These are phyloP conservation scores for Noctilio leporinus DNA, from an alignment of 2,113 vertebrate species.

Conservation along the genomic window DNA sequence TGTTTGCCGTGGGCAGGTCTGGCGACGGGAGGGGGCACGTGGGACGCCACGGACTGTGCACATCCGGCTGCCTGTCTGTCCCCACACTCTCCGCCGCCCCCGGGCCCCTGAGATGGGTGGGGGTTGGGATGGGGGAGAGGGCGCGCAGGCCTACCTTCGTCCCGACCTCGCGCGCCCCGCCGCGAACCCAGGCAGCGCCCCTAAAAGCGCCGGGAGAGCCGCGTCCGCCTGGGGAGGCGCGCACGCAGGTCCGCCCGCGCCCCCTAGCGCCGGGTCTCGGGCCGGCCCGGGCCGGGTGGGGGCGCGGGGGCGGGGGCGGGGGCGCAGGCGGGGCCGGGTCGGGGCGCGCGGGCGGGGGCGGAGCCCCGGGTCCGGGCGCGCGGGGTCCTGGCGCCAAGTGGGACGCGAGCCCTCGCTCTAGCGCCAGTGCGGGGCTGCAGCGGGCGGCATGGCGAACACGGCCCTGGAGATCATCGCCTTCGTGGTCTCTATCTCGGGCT, in stretches of 20 bases:
- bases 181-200: rapidly evolving
- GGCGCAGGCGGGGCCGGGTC: not conserved
- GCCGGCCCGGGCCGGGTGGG: not conserved
- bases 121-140: rapidly evolving
- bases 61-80: not conserved
- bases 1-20: not conserved
- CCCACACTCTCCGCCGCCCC: not conserved
- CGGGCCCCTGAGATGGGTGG: not conserved
- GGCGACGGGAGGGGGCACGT: not conserved
- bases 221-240: rapidly evolving
- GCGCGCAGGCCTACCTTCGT: not conserved
- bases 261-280: not conserved
- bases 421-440: not conserved
- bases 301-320: not conserved
- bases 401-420: not conserved
- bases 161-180: not conserved
- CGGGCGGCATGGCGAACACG: conserved; percentile 80
- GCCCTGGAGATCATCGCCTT: conserved; percentile 89
- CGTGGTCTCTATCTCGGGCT: conserved; percentile 84
- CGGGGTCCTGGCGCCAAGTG: not conserved
- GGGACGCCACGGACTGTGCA: not conserved
- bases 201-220: rapidly evolving
- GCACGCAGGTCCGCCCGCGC: not conserved
- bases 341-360: not conserved
- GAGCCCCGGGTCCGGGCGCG: not conserved